Base-by-base conservation (phyloP, 2,113 vertebrate species). In the Stictonetta naevosa region DNA sequence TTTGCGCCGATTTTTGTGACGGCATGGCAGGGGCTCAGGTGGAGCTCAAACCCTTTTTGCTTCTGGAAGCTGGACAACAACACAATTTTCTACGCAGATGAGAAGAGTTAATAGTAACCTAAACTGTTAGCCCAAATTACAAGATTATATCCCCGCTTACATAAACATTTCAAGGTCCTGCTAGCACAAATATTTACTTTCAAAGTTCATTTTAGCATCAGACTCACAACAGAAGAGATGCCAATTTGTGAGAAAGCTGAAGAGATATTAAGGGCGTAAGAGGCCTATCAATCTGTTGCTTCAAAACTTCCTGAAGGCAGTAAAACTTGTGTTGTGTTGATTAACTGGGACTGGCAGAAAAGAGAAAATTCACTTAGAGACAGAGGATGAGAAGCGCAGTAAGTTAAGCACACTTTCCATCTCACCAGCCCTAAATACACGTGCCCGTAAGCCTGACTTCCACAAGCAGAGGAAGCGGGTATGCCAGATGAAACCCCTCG, bases 41-140 rank as follows among this genome's bases (percentile, higher is more conserved):
- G 95, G 98, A 97, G 88, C 97, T 96, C 97, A 97, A 96, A 92
- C 80, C 64, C 48, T 90, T 94, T 90, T 90, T 94, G 80, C 78
- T 94, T 88, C 90, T 95, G 92, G 87, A 93, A 95, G 96, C 92
- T 97, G 96, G 96, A 98, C 95, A 96, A 95, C 52, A 62, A 98
- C 97, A 98, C 96, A 97, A 96, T 98, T 82, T 90, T 97, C 97
- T 96, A 83, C 96, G 98, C 97, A 98, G 98, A 98, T 98, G 98
- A 98, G 88, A 59, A 59, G 86, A 95, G 84, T 87, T 38, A 95
- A 96, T 90, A 96, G 88, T 66, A 97, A 77, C 90, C 95, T 93
- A 96, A 97, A 95, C 81, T 97, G 95, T 94, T 92, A 87, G 63
- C 56, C 83, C 71, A 92, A 97, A 97, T 96, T 95, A 95, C 73